Percentiles rank a stretch among this genome's conserved stretches.
phyloP scores from a whole-genome alignment of 2,888 invertebrate genomes.

The Stenodema calcarata region DNA sequence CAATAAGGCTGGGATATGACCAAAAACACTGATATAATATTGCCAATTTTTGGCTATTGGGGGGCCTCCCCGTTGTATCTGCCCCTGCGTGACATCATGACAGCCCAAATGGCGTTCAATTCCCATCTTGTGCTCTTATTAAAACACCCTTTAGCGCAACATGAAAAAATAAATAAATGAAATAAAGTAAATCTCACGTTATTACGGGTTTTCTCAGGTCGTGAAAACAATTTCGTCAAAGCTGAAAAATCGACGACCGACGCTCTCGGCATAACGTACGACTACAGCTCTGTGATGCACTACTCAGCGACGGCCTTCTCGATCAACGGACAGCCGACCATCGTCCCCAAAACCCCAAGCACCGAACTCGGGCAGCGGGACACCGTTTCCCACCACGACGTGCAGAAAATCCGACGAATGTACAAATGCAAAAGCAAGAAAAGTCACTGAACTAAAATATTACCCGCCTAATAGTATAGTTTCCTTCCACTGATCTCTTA shows the following conservation, averaged over 20 bases:
- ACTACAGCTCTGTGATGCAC: conserved; percentile 84
- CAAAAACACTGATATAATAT: too few species aligned
- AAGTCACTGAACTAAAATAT: background rate
- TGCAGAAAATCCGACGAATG: conserved; percentile 77
- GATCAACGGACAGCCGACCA: conserved; percentile 73
- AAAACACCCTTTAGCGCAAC: too few species aligned
- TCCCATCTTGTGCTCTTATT: too few species aligned
- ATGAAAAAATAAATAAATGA: too few species aligned
- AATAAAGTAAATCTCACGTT: too few species aligned
- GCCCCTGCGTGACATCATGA: too few species aligned
- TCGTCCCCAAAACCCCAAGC: conserved; percentile 66
- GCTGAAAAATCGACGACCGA: conserved; percentile 66
- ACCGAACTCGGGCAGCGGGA: conserved; percentile 72
- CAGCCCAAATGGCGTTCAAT: too few species aligned
- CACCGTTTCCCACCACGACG: conserved; percentile 76
- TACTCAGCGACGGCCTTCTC: conserved; percentile 81
- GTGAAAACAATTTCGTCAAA: conserved; percentile 75
- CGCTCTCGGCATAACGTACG: conserved; percentile 76
- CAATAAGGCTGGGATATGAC: too few species aligned
- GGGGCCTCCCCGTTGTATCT: too few species aligned
- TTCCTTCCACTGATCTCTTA: background rate
- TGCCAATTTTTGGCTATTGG: too few species aligned
- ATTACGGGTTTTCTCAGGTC: conserved; percentile 62
- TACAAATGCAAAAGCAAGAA: conserved; percentile 68
- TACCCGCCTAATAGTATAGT: background rate